Evolutionary conservation across 2,888 invertebrate species (phyloP).

Genomic region (Anthophora plumipes): DNA sequence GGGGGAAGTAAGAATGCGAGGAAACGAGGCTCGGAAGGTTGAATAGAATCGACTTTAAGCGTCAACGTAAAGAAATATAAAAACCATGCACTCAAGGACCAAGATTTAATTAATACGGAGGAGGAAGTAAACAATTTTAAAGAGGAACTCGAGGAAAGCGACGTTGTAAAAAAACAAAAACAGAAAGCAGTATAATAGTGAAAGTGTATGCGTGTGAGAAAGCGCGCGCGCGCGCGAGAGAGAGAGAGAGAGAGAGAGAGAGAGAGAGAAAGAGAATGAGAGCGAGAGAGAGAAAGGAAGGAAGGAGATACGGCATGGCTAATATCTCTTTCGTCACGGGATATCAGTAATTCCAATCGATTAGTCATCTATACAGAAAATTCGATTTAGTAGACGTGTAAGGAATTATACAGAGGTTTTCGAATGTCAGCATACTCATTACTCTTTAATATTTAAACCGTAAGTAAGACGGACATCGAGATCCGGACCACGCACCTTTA

Average conservation of each 20-base stretch:
- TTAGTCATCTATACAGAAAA: slow-evolving; percentile 42
- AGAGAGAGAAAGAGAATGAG: neutral
- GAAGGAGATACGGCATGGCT: neutral
- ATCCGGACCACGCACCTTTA: slow-evolving; percentile 27
- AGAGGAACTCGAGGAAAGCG: neutral
- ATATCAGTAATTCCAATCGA: slow-evolving; percentile 56
- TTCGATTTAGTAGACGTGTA: slow-evolving; percentile 34
- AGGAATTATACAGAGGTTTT: slow-evolving; percentile 22
- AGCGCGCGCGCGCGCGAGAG: too few species aligned
- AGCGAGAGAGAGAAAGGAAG: too few species aligned
- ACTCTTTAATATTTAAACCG: slow-evolving; percentile 36
- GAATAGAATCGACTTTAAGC: slow-evolving; percentile 22
- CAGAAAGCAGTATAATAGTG: too few species aligned
- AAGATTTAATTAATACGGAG: slow-evolving; percentile 73
- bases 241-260: neutral
- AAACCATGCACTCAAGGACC: slow-evolving; percentile 73
- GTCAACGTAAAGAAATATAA: neutral
- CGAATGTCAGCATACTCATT: slow-evolving; percentile 63
- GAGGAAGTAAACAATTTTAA: slow-evolving; percentile 32
- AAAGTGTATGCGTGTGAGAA: too few species aligned
- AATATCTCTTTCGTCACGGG: slow-evolving; percentile 14
- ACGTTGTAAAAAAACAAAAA: neutral
- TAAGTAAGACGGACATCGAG: slow-evolving; percentile 31
- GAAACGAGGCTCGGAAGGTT: neutral
- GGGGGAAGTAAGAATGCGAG: neutral